A percentile compares a stretch with the other conserved stretches of the same genome.
These are phyloP conservation scores for Motacilla alba DNA, from an alignment of 2,113 vertebrate species.

Conservation along the genomic window DNA sequence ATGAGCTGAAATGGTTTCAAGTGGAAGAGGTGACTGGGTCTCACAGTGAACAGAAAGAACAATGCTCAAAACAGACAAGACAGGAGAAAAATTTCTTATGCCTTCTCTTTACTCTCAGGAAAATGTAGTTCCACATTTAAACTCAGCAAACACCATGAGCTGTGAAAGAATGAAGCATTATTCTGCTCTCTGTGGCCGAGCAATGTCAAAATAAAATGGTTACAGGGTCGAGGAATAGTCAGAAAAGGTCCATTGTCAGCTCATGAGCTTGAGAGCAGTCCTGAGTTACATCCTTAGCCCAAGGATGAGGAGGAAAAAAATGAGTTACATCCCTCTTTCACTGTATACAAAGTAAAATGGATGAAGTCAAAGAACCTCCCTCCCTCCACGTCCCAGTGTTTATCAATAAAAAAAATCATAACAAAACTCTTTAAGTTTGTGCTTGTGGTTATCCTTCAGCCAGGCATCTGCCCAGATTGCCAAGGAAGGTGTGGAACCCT, in stretches of 20 bases:
- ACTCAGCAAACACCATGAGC: not conserved
- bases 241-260: not conserved
- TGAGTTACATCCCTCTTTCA: not conserved
- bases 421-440: not conserved
- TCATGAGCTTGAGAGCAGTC: not conserved
- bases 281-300: not conserved
- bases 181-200: not conserved
- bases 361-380: not conserved
- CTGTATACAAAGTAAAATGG: not conserved
- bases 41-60: not conserved
- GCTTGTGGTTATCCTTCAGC: not conserved
- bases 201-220: not conserved
- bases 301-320: not conserved
- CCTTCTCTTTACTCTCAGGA: not conserved
- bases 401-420: not conserved
- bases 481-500: not conserved
- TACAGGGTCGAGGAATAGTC: not conserved
- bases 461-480: not conserved
- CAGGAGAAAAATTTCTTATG: not conserved
- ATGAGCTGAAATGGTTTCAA: not conserved
- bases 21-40: not conserved
- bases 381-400: not conserved
- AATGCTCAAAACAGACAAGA: not conserved
- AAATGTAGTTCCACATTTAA: not conserved
- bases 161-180: not conserved